These are phyloP conservation scores for Drosophila pachea DNA, from an alignment of 1,140 invertebrate species.

Conservation along the genomic window DNA sequence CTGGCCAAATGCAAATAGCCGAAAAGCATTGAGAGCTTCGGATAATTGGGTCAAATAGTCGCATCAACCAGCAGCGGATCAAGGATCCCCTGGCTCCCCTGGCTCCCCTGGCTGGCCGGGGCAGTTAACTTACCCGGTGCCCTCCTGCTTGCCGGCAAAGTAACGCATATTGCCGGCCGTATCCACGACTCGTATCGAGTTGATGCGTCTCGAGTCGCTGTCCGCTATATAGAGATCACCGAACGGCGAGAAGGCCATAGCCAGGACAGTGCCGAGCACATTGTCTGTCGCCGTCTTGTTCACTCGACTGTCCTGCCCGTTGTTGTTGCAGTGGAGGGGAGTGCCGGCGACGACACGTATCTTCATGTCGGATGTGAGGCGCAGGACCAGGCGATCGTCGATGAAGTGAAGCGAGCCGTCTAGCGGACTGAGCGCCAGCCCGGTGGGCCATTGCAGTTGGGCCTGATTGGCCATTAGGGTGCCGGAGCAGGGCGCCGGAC, in stretches of 20 bases:
- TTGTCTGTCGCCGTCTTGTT: conserved; percentile 80
- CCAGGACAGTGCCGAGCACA: conserved; percentile 87
- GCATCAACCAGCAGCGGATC: conserved; percentile 80
- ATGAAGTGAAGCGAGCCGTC: conserved; percentile 97
- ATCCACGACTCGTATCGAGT: conserved; percentile 91
- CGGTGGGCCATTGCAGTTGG: conserved; percentile 97
- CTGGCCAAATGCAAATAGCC: conserved; percentile 65
- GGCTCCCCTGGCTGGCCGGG: no score
- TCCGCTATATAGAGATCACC: conserved; percentile 97
- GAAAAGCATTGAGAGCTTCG: conserved; percentile 25
- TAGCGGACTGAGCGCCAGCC: conserved; percentile 93
- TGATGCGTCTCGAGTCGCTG: conserved; percentile 92
- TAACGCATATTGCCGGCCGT: conserved; percentile 90
- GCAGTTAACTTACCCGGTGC: conserved; percentile 79
- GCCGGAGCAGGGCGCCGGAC: conserved; percentile 90
- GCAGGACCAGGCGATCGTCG: conserved; percentile 95
- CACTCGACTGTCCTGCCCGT: conserved; percentile 72
- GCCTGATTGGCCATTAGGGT: conserved; percentile 89
- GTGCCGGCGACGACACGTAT: conserved; percentile 94
- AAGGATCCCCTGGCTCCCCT: conserved; percentile 76
- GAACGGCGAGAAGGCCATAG: conserved; percentile 93
- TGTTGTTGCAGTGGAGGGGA: conserved; percentile 88
- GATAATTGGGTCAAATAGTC: conserved; percentile 75
- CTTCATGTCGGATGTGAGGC: conserved; percentile 94
- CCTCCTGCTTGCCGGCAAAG: conserved; percentile 88